Base-by-base conservation (phyloP, 92 coral and sea anemone genomes). In the Paramuricea clavata region DNA sequence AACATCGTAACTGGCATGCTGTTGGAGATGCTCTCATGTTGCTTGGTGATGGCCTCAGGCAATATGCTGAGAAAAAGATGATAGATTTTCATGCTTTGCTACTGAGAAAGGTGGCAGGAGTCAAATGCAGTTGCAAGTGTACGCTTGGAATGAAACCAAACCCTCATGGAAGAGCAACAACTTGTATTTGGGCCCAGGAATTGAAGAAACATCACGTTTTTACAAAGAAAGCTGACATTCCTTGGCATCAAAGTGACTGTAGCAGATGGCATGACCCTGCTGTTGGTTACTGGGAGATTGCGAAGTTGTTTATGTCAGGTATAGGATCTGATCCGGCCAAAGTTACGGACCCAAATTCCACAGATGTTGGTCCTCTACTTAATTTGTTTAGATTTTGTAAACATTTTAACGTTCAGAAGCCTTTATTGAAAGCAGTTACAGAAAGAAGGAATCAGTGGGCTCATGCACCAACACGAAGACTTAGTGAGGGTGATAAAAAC, bases 371-470 rank as follows among this genome's bases (percentile, higher is more conserved):
- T 11, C 94, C 94, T 27, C 93, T 95, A 10, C 69, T 87, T 41
- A 95, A 93, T 65, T 81, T 95, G 28, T 12, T 95, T 30, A 82
- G 44, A 54, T 91, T 81, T 88, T 95, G 98, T 35, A 31, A 27
- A 28, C 69, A 87, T 81, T 95, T 91, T 26, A 90, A 71, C 30
- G 23, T 88, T 21, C 83, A 75, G 75, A 4, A 26, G 15, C 25
- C 50, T 12, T 60, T 84, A 15, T 86, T 94, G 25, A 83, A 82
- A 2, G 73, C 76, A 1, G 88, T 94, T 0, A 88, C 84, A n/a
- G 91, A 89, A 1, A 67, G 88, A 22, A 87, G 98, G 12, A 94
- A 94, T 42, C 83, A 78, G n/a, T 94, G 95, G 98, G 98, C 92
- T 7, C 98, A 94, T 59, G 94, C 98, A 36, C 82, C 95, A 1